Evolutionary conservation across 2,797 vertebrate genomes (phyloP).

Genomic region (Oophaga sylvatica): DNA sequence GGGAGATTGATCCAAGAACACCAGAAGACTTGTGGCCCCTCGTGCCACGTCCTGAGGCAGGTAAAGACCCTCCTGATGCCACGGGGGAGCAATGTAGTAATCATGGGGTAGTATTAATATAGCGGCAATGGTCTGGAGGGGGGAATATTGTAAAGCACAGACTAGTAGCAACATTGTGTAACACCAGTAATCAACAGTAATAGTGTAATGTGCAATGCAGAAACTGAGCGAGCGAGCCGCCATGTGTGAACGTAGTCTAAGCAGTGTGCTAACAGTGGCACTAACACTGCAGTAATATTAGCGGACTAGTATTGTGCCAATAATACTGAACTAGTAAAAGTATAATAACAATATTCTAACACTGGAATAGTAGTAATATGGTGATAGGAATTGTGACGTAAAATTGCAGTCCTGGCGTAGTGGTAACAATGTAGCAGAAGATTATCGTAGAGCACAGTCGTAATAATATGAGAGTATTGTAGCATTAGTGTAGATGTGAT

Average conservation of each 20-base stretch:
- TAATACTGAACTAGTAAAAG: background rate
- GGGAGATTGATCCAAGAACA: constrained; percentile 1
- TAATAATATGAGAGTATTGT: background rate
- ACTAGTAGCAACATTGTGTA: background rate
- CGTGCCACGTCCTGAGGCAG: constrained; percentile 22
- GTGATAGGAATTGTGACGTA: too few species aligned
- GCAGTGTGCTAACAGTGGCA: too few species aligned
- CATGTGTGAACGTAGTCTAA: too few species aligned
- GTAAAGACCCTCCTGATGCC: background rate
- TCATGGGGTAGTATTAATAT: background rate
- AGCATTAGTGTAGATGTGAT: background rate
- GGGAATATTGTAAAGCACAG: background rate
- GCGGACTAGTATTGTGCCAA: background rate
- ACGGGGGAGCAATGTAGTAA: background rate
- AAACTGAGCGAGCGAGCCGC: too few species aligned
- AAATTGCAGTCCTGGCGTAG: background rate
- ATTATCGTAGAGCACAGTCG: background rate
- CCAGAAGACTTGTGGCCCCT: background rate
- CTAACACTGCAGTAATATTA: background rate
- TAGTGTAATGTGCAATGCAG: background rate
- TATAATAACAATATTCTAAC: background rate
- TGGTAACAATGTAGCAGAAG: background rate
- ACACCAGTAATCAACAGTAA: background rate
- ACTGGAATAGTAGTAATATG: background rate
- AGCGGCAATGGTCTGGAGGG: background rate